phyloP scores from a whole-genome alignment of 2,113 vertebrate species.

The Zosterops hypoxanthus region DNA sequence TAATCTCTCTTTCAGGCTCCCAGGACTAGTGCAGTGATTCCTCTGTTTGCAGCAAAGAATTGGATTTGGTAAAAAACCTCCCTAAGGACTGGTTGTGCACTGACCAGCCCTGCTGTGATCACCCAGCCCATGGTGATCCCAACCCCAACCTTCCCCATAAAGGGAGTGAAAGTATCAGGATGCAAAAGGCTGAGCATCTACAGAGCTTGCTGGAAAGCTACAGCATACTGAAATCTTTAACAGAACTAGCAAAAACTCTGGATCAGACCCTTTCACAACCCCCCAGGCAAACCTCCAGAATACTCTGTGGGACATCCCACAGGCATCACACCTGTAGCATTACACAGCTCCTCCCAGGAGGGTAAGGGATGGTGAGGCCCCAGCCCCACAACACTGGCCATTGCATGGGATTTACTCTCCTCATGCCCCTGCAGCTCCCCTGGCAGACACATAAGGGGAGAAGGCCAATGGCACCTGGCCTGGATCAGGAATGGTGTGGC shows the following conservation, averaged over 20 bases:
- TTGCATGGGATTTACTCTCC: neutral
- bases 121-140: neutral
- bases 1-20: neutral
- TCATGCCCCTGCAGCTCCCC: neutral
- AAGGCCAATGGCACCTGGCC: too few species aligned
- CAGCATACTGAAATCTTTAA: neutral
- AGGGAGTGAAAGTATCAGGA: neutral
- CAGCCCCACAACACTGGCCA: accelerated
- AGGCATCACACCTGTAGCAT: neutral
- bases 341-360: neutral
- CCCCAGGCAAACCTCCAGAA: neutral
- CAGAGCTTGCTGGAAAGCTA: neutral
- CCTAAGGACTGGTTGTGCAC: neutral
- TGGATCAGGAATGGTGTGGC: too few species aligned
- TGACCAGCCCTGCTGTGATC: neutral
- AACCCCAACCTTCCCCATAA: neutral
- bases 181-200: neutral
- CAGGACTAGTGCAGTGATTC: neutral
- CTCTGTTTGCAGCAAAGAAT: neutral
- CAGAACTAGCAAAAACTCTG: neutral
- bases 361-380: neutral
- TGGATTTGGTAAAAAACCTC: neutral
- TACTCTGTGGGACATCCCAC: neutral
- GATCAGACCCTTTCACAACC: neutral
- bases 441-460: too few species aligned